Percentiles rank a stretch among this genome's conserved stretches.
Evolutionary conservation across 2,888 invertebrate species (phyloP).

Genomic region (Gastrophysa polygoni): DNA sequence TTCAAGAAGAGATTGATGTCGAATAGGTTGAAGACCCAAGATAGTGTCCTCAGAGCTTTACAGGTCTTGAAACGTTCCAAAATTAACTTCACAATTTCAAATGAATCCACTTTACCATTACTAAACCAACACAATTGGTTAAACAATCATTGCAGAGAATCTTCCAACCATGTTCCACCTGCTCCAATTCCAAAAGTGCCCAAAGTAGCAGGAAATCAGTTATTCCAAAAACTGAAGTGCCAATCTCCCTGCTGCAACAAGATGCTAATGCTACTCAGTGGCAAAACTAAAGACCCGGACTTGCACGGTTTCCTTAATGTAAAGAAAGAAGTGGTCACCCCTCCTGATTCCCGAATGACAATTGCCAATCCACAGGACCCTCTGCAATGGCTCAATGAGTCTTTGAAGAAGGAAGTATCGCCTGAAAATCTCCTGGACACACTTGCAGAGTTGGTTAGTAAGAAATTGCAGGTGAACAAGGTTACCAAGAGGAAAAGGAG

Average conservation of each 20-base stretch:
- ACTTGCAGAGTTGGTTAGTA: conserved; percentile 36
- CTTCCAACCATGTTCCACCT: not conserved
- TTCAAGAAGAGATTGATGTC: not conserved
- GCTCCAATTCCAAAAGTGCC: conserved; percentile 10
- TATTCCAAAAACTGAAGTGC: conserved; percentile 29
- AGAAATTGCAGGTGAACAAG: conserved; percentile 27
- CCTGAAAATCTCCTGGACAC: conserved; percentile 32
- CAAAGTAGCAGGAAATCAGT: not conserved
- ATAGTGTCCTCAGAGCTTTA: conserved; percentile 38
- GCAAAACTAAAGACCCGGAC: conserved; percentile 17
- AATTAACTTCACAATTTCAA: conserved; percentile 45
- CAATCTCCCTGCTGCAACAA: conserved; percentile 23
- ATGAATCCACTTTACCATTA: conserved; percentile 26
- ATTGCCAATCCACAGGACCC: conserved; percentile 10
- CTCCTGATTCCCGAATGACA: conserved; percentile 19
- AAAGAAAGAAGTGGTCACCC: conserved; percentile 33
- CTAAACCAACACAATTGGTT: conserved; percentile 13
- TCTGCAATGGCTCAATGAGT: conserved; percentile 1
- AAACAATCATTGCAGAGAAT: not conserved
- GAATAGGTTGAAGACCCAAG: conserved; percentile 10
- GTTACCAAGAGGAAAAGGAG: conserved; percentile 14
- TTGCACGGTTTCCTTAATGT: conserved; percentile 39
- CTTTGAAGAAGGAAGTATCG: conserved; percentile 12
- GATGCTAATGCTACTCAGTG: conserved; percentile 31
- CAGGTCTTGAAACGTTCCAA: conserved; percentile 39